Percentiles rank a stretch among this genome's conserved stretches.
Evolutionary conservation across 2,113 vertebrate species (phyloP).

Genomic region (Solea solea): DNA sequence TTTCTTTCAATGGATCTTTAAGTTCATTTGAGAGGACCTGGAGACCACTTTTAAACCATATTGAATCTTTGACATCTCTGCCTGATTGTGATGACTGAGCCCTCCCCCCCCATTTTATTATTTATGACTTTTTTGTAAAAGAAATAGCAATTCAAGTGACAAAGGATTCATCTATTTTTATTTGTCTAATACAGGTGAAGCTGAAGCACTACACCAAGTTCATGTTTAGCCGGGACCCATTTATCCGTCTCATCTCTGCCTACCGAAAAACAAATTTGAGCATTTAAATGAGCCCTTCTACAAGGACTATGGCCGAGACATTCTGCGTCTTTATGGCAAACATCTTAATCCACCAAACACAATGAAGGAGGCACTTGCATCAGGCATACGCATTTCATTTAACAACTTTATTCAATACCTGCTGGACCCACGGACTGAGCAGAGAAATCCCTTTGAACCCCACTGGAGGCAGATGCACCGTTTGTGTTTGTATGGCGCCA

Average conservation of each 20-base stretch:
- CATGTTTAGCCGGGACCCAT: slow-evolving; percentile 55
- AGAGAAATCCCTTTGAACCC: neutral
- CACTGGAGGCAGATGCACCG: slow-evolving; percentile 61
- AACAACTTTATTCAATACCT: slow-evolving; percentile 56
- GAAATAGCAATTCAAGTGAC: neutral
- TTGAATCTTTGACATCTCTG: too few relatives aligned
- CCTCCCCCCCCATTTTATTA: too few relatives aligned
- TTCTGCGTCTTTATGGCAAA: slow-evolving; percentile 26
- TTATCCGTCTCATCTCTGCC: slow-evolving; percentile 54
- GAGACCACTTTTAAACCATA: too few relatives aligned
- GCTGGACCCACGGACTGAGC: slow-evolving; percentile 29
- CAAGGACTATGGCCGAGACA: neutral
- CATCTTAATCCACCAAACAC: neutral
- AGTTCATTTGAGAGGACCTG: too few relatives aligned
- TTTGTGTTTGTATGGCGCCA: neutral
- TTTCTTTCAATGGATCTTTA: too few relatives aligned
- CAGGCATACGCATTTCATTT: neutral
- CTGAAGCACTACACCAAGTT: slow-evolving; percentile 63
- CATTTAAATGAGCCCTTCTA: neutral
- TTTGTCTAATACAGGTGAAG: slow-evolving; percentile 31
- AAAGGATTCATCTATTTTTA: neutral
- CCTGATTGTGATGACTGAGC: too few relatives aligned
- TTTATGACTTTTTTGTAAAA: too few relatives aligned
- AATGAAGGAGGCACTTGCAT: neutral
- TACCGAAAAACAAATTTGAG: slow-evolving; percentile 47